These are phyloP conservation scores for Jordanella pulchra DNA, from an alignment of 2,797 vertebrate genomes.

Conservation along the genomic window DNA sequence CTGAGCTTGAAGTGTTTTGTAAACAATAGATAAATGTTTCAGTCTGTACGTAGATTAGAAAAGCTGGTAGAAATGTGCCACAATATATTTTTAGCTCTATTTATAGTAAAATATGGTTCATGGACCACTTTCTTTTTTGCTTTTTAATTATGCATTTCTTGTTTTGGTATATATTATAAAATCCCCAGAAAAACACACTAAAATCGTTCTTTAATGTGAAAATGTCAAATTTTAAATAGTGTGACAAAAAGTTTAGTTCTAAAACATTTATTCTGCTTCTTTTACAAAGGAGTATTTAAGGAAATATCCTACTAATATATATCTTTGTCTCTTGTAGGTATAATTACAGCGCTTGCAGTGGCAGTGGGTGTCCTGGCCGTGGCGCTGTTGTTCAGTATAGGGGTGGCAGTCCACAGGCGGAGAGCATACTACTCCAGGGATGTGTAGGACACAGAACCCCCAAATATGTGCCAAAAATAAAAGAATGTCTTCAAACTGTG, in stretches of 20 bases:
- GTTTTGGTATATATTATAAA: neutral
- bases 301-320: neutral
- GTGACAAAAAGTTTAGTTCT: neutral
- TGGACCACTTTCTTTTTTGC: neutral
- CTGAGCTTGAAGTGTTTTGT: neutral
- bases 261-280: neutral
- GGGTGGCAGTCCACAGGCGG: slow-evolving; percentile 56
- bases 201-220: neutral
- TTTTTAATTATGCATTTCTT: too few relatives aligned
- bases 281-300: neutral
- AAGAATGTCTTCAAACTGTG: slow-evolving; percentile 12
- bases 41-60: too few relatives aligned
- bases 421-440: slow-evolving; percentile 62
- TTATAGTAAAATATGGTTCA: too few relatives aligned
- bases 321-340: slow-evolving; percentile 54
- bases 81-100: too few relatives aligned
- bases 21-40: too few relatives aligned
- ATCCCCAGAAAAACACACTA: neutral
- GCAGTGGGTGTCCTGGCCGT: slow-evolving; percentile 72
- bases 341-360: slow-evolving; percentile 70
- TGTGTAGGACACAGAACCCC: slow-evolving; percentile 44
- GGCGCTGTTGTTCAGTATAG: slow-evolving; percentile 74
- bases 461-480: slow-evolving; percentile 19
- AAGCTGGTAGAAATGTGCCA: too few relatives aligned
- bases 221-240: neutral